Base-by-base conservation (phyloP, 1,140 invertebrate species). In the Anoplophora glabripennis region DNA sequence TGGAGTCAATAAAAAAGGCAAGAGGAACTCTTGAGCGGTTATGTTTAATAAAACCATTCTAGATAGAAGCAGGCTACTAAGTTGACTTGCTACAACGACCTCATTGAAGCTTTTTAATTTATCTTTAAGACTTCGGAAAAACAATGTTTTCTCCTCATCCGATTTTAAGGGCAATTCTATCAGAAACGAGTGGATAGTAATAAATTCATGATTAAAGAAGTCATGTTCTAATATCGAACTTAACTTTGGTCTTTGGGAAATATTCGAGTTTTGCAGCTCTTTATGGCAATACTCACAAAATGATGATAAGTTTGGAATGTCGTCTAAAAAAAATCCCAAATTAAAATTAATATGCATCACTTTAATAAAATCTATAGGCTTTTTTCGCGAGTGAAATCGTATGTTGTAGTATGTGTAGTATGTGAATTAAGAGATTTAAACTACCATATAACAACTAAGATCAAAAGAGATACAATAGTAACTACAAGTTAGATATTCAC, bases 151-250 rank as follows among this genome's bases (percentile, higher is more conserved):
- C 68, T 93, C 89, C 38, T 77, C 75, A 62, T 87, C 84, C 53
- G 77, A 81, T 75, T 93, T 93, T 9, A 93, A 65, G 4, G 92
- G 88, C 49, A 94, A 77, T 70, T 92, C 88, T 64, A 85, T 84
- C 1, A 94, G 76, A 77, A 93, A 93, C 57, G 84, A 86, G 74
- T 91, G 83, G 66, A 93, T 89, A 14, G 82, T 77, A 59, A 94
- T 86, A 72, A 94, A 93, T 67, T 91, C 86, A 73, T 93, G 88
- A 63, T 85, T 88, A 60, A 92, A 92, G 73, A 90, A 90, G 14
- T 81, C 78, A 75, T 93, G 85, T 66, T 85, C 75, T 1, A 90
- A 74, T 12, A 91, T 71, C 15, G 80, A 77, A 11, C 81, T 79
- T 41, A 91, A 76, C 44, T 79, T 81, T 11, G 86, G 84, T 48